Evolutionary conservation across 2,888 invertebrate species (phyloP).

Genomic region (Pantelozetes paolii): DNA sequence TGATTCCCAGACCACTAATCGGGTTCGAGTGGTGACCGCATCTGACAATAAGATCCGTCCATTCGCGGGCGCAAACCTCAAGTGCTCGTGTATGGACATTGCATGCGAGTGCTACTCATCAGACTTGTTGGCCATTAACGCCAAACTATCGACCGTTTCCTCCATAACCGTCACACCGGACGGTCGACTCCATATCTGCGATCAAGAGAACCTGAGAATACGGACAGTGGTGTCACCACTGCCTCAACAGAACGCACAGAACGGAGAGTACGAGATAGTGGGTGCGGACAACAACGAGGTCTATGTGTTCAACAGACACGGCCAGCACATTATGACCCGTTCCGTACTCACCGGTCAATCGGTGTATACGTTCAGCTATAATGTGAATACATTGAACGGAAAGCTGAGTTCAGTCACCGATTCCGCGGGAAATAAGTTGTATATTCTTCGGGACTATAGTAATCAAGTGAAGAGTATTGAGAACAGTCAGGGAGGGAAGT

Average conservation of each 20-base stretch:
- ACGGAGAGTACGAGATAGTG: slow-evolving; percentile 83
- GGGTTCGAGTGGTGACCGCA: slow-evolving; percentile 52
- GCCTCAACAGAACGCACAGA: slow-evolving; percentile 70
- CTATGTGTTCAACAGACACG: slow-evolving; percentile 84
- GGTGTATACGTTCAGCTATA: slow-evolving; percentile 88
- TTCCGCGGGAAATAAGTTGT: slow-evolving; percentile 79
- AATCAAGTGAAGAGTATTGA: slow-evolving; percentile 73
- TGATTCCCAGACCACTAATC: slow-evolving; percentile 65
- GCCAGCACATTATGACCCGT: slow-evolving; percentile 91
- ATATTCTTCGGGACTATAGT: slow-evolving; percentile 78
- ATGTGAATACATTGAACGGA: slow-evolving; percentile 67
- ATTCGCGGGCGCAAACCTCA: slow-evolving; percentile 54
- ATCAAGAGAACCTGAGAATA: slow-evolving; percentile 62
- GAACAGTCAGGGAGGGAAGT: slow-evolving; percentile 46
- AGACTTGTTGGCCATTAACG: slow-evolving; percentile 53
- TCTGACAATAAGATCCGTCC: slow-evolving; percentile 54
- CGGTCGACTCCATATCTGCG: slow-evolving; percentile 91
- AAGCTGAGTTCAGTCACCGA: slow-evolving; percentile 77
- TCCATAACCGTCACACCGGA: slow-evolving; percentile 90
- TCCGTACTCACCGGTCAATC: slow-evolving; percentile 79
- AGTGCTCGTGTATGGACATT: slow-evolving; percentile 54
- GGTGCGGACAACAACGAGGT: slow-evolving; percentile 89
- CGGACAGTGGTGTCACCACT: slow-evolving; percentile 60
- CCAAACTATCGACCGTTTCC: slow-evolving; percentile 52
- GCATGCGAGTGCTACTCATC: slow-evolving; percentile 53